Percentiles rank a stretch among this genome's conserved stretches.
Evolutionary conservation across 2,113 vertebrate species (phyloP).

Genomic region (Microcebus ravelobensis): DNA sequence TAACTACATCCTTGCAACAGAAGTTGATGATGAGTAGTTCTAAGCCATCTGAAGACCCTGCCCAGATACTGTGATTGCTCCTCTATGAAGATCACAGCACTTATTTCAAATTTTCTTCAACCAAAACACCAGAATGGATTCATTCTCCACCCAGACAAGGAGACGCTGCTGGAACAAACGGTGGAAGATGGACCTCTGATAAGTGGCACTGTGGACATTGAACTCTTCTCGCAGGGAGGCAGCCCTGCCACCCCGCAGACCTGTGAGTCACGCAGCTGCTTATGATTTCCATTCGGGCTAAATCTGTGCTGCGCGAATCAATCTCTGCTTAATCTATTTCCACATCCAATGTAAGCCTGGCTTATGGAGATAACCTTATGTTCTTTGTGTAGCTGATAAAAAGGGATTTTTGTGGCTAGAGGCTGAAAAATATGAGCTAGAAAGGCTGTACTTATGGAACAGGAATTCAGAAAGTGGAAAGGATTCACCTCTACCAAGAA

Average conservation of each 20-base stretch:
- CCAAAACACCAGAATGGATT: neutral
- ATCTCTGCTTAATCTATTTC: neutral
- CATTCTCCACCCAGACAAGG: neutral
- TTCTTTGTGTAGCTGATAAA: neutral
- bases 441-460: neutral
- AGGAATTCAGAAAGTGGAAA: neutral
- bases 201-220: accelerated
- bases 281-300: neutral
- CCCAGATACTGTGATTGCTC: neutral
- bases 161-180: neutral
- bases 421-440: neutral
- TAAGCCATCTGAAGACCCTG: neutral
- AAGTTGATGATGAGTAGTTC: neutral
- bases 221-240: too few species aligned
- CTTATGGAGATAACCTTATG: neutral
- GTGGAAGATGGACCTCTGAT: neutral
- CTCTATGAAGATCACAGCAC: neutral
- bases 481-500: neutral
- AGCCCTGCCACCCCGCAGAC: accelerated
- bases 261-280: neutral
- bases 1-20: neutral
- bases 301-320: neutral
- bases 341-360: neutral
- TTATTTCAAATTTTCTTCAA: neutral
- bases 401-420: neutral